These are phyloP conservation scores for Hemithea aestivaria DNA, from an alignment of 2,888 invertebrate species.

Conservation along the genomic window DNA sequence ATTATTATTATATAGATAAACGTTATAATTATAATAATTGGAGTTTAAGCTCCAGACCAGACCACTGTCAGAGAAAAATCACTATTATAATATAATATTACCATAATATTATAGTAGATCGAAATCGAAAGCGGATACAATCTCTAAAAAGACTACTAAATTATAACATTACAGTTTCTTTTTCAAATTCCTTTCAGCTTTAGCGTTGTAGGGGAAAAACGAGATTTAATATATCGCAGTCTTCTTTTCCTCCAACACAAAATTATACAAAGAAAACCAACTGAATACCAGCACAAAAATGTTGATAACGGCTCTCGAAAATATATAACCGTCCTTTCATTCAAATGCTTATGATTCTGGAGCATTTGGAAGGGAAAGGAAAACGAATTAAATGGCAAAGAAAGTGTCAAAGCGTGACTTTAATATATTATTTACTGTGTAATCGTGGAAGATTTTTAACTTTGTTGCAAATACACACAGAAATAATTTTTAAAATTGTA, in stretches of 20 bases:
- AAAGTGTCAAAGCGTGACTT: conserved; percentile 11
- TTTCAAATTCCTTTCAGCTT: too few species aligned
- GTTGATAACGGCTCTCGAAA: conserved; percentile 13
- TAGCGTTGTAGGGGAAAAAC: too few species aligned
- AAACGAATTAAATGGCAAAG: conserved; percentile 9
- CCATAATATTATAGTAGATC: too few species aligned
- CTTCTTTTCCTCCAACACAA: background rate
- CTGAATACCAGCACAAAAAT: conserved; percentile 5
- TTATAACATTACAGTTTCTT: too few species aligned
- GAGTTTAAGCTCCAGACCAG: too few species aligned
- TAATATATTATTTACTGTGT: conserved; percentile 16
- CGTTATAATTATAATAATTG: too few species aligned
- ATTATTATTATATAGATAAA: too few species aligned
- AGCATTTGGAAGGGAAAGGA: conserved; percentile 6
- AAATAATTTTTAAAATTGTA: conserved; percentile 10
- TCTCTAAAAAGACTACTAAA: too few species aligned
- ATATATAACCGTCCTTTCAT: conserved; percentile 14
- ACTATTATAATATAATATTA: too few species aligned
- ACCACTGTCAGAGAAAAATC: too few species aligned
- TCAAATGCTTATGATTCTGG: conserved; percentile 14
- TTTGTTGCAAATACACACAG: conserved; percentile 6
- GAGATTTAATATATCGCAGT: conserved; percentile 13
- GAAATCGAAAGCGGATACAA: too few species aligned
- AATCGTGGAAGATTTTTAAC: conserved; percentile 6
- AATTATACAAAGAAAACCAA: conserved; percentile 1